phyloP scores from a whole-genome alignment of 2,113 vertebrate species.

The Coptodon bakossiorum region DNA sequence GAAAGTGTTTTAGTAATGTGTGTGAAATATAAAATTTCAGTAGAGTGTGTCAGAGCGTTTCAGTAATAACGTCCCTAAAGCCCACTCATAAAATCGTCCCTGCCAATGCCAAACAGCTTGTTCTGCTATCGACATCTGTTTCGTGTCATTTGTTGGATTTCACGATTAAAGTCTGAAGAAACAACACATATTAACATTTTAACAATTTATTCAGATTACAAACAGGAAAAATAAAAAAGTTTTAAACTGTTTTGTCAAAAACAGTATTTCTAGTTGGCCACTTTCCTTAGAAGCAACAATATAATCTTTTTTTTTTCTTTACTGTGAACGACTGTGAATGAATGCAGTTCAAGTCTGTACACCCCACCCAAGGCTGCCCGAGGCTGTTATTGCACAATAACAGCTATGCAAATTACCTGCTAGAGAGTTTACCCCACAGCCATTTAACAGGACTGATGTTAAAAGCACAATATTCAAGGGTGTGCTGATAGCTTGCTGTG shows the following conservation, averaged over 20 bases:
- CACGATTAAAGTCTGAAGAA: background rate
- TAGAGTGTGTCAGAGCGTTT: background rate
- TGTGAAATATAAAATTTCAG: background rate
- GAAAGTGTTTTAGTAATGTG: background rate
- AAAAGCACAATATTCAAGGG: background rate
- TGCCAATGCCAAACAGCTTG: background rate
- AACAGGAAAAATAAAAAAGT: background rate
- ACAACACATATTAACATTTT: background rate
- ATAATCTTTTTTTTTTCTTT: background rate
- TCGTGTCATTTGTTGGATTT: background rate
- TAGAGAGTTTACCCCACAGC: background rate
- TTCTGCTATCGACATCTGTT: background rate
- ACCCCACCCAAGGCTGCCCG: background rate
- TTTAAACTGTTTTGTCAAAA: background rate
- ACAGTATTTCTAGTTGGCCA: accelerated
- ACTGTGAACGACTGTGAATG: background rate
- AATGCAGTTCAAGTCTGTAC: background rate
- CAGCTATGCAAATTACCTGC: background rate
- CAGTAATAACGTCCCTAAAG: background rate
- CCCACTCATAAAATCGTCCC: background rate
- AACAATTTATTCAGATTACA: background rate
- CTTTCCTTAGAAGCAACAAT: background rate
- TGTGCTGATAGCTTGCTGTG: background rate
- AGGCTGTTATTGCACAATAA: accelerated
- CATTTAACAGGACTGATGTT: background rate